Conservation (phyloP, 2,797 vertebrate species). For the Chaetodon trifasciatus region DNA sequence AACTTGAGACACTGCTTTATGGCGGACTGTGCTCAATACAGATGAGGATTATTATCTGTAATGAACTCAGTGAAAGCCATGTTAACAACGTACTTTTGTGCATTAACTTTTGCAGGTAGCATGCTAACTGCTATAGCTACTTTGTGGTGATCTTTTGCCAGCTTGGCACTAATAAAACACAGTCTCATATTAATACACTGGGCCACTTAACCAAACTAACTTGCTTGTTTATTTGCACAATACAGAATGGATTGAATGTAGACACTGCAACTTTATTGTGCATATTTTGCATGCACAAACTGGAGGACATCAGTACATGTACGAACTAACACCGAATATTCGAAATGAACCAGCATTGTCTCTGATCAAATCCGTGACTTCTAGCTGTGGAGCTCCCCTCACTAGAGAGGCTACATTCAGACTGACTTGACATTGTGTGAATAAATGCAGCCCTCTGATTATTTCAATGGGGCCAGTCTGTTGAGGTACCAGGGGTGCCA, state of each 20-base stretch:
- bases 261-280: too few species aligned
- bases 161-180: background rate
- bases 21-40: background rate
- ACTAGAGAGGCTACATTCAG: too few species aligned
- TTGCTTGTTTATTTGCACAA: background rate
- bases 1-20: background rate
- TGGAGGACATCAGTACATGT: background rate
- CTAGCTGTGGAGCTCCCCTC: too few species aligned
- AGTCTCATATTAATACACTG: background rate
- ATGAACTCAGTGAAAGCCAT: background rate
- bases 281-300: background rate
- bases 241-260: background rate
- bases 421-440: too few species aligned
- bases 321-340: too few species aligned
- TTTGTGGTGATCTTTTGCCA: background rate
- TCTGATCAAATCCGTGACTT: too few species aligned
- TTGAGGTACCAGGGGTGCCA: too few species aligned
- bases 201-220: background rate
- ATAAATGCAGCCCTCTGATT: too few species aligned
- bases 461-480: too few species aligned
- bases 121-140: background rate
- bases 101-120: background rate
- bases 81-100: background rate
- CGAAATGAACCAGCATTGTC: too few species aligned
- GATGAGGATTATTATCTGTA: background rate